Percentiles rank a stretch among this genome's conserved stretches.
phyloP scores from a whole-genome alignment of 2,888 invertebrate species.

The Acronicta leporina region DNA sequence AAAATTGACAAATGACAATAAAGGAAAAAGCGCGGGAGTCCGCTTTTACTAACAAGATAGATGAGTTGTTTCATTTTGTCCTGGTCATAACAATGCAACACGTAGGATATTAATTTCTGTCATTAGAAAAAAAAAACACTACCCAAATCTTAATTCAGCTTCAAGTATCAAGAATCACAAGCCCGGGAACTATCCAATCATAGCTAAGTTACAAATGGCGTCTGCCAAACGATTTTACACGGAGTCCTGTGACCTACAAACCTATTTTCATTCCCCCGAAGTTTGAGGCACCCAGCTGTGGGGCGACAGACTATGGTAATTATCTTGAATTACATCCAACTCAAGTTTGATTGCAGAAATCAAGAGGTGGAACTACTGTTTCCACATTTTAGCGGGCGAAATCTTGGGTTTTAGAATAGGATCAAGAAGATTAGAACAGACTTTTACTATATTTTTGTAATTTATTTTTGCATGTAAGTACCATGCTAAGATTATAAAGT shows the following conservation, averaged over 20 bases:
- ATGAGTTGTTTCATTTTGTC: too few relatives aligned
- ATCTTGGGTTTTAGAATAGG: background rate
- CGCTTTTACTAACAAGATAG: too few relatives aligned
- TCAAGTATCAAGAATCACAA: background rate
- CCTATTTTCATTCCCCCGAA: conserved; percentile 62
- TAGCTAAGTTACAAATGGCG: conserved; percentile 34
- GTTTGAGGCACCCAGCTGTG: conserved; percentile 35
- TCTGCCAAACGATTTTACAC: conserved; percentile 35
- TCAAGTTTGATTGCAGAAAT: conserved; percentile 28
- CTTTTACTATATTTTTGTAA: too few relatives aligned
- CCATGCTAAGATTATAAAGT: too few relatives aligned
- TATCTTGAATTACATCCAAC: conserved; percentile 39
- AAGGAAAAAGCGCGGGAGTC: too few relatives aligned
- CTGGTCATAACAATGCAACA: too few relatives aligned
- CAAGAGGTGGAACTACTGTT: conserved; percentile 3
- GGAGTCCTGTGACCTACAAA: conserved; percentile 78
- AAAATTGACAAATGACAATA: too few relatives aligned
- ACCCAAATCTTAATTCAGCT: background rate
- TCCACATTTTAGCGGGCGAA: conserved; percentile 4
- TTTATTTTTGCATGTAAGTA: too few relatives aligned
- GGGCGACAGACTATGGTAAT: conserved; percentile 50
- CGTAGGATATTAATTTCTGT: too few relatives aligned
- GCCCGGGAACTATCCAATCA: conserved; percentile 28
- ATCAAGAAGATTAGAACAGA: too few relatives aligned
- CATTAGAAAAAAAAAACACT: too few relatives aligned